These are phyloP conservation scores for Lagenorhynchus albirostris DNA, from an alignment of 2,113 vertebrate species.

Conservation along the genomic window DNA sequence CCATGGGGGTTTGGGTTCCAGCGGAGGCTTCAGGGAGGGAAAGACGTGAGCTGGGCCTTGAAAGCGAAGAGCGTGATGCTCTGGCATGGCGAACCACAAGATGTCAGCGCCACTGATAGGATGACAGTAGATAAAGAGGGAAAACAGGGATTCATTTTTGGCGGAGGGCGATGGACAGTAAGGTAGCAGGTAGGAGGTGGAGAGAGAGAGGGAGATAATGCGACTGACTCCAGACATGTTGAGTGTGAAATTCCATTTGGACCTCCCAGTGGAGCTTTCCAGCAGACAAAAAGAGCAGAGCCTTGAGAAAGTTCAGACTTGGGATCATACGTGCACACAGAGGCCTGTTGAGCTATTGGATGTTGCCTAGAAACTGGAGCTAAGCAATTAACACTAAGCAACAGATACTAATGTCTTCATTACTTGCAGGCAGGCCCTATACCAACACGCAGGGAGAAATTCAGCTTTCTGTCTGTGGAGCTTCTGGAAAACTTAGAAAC, in stretches of 20 bases:
- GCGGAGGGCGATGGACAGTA: too few relatives aligned
- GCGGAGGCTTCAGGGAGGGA: not conserved
- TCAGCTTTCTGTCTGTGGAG: not conserved
- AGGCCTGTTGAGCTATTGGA: not conserved
- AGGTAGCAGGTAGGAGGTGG: not conserved
- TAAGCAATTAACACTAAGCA: slow-evolving; percentile 14
- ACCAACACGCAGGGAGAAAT: not conserved
- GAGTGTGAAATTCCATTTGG: not conserved
- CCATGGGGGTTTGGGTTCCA: not conserved
- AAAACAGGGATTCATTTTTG: not conserved
- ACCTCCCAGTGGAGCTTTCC: not conserved
- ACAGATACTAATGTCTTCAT: slow-evolving; percentile 25
- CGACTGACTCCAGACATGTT: not conserved
- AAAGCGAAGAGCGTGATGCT: not conserved
- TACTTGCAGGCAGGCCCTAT: not conserved
- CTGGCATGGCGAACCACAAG: not conserved
- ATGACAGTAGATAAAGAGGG: not conserved
- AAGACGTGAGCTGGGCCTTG: not conserved
- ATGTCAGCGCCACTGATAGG: not conserved
- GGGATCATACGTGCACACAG: not conserved
- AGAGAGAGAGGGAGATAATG: not conserved
- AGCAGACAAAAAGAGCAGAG: not conserved
- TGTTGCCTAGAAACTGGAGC: slow-evolving; percentile 52
- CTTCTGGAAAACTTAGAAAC: not conserved
- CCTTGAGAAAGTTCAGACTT: not conserved